phyloP scores from a whole-genome alignment of 2,888 invertebrate species.

The Patella pellucida region DNA sequence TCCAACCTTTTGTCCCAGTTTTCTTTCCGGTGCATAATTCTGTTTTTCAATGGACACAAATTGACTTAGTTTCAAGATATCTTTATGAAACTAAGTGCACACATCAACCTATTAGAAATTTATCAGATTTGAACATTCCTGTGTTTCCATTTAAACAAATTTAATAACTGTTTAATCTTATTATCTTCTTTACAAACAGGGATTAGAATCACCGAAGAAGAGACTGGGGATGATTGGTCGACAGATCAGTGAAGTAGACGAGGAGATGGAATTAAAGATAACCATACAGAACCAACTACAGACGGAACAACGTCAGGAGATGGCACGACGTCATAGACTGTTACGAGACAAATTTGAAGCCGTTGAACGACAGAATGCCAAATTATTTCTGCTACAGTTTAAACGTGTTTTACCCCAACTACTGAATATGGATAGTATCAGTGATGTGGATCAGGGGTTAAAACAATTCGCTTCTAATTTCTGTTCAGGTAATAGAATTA shows the following conservation, averaged over 20 bases:
- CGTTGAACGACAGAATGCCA: conserved; percentile 86
- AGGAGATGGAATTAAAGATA: conserved; percentile 16
- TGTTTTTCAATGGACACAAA: too few species aligned
- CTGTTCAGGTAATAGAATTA: conserved; percentile 81
- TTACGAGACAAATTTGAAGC: conserved; percentile 44
- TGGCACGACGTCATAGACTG: conserved; percentile 17
- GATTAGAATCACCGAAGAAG: neutral
- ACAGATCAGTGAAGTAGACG: neutral
- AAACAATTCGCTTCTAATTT: conserved; percentile 93
- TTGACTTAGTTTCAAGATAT: too few species aligned
- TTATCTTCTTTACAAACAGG: neutral
- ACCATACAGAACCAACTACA: conserved; percentile 20
- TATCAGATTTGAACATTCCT: too few species aligned
- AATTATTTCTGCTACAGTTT: conserved; percentile 85
- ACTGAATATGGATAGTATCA: conserved; percentile 82
- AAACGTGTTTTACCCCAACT: conserved; percentile 84
- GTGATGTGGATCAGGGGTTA: conserved; percentile 91
- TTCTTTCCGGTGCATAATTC: too few species aligned
- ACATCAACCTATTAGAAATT: too few species aligned
- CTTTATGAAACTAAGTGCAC: too few species aligned
- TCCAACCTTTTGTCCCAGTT: too few species aligned
- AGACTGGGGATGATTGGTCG: neutral
- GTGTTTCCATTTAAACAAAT: too few species aligned
- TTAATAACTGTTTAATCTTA: too few species aligned
- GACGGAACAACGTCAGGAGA: conserved; percentile 12